phyloP scores from a whole-genome alignment of 2,113 vertebrate species.

The Climacteris rufus region DNA sequence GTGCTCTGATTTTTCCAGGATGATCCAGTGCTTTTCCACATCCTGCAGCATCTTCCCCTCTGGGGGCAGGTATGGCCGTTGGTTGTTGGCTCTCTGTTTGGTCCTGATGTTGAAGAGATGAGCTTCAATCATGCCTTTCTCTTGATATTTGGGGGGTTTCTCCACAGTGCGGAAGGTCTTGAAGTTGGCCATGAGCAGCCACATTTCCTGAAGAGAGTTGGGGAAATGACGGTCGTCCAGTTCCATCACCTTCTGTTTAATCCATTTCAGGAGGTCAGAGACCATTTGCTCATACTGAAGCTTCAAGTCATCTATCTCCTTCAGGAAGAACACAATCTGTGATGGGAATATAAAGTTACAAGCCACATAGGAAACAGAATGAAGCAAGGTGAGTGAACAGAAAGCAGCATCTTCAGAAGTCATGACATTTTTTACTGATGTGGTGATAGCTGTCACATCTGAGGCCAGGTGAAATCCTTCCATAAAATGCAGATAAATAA shows the following conservation, averaged over 20 bases:
- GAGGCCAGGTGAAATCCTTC: background rate
- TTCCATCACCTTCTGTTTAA: conserved; percentile 77
- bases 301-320: conserved; percentile 80
- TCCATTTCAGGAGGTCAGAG: conserved; percentile 83
- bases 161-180: conserved; percentile 84
- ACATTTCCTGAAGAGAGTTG: conserved; percentile 81
- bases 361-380: background rate
- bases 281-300: conserved; percentile 78
- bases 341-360: background rate
- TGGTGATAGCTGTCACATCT: background rate
- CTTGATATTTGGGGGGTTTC: conserved; percentile 88
- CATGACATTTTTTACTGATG: background rate
- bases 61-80: conserved; percentile 76
- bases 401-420: background rate
- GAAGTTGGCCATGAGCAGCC: conserved; percentile 79
- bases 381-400: background rate
- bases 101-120: conserved; percentile 84
- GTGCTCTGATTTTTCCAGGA: conserved; percentile 77
- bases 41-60: conserved; percentile 77
- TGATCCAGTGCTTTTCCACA: conserved; percentile 80
- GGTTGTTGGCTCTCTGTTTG: conserved; percentile 81
- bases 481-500: background rate
- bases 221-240: conserved; percentile 81
- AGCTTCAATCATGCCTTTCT: conserved; percentile 82
- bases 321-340: conserved; percentile 82